These are phyloP conservation scores for Zaprionus tsacasi DNA, from an alignment of 1,140 invertebrate species.

Conservation along the genomic window DNA sequence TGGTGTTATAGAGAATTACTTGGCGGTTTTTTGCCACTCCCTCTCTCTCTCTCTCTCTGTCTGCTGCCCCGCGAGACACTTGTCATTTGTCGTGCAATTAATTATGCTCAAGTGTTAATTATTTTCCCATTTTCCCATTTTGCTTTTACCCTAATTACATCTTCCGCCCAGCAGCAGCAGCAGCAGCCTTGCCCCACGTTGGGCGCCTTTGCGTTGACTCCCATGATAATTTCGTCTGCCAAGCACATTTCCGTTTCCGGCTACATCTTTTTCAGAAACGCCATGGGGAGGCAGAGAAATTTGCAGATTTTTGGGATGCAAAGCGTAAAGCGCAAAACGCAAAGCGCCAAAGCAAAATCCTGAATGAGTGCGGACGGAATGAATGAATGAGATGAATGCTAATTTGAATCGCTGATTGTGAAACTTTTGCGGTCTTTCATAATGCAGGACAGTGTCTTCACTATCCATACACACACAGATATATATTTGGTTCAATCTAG, in stretches of 20 bases:
- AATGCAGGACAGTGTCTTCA: conserved; percentile 15
- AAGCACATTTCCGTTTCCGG: conserved; percentile 77
- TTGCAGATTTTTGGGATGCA: conserved; percentile 40
- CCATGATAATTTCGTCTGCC: conserved; percentile 73
- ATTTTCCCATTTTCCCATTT: conserved; percentile 78
- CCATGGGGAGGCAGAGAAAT: conserved; percentile 1
- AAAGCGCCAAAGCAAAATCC: conserved; percentile 32
- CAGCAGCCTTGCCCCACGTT: conserved; percentile 24
- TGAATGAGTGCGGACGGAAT: conserved; percentile 34
- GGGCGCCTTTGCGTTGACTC: conserved; percentile 43
- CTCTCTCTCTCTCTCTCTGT: neutral
- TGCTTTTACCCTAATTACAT: conserved; percentile 76
- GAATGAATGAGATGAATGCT: conserved; percentile 49
- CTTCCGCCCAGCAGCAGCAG: conserved; percentile 47
- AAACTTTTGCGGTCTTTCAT: conserved; percentile 43
- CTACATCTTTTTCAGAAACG: neutral
- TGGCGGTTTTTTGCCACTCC: conserved; percentile 12
- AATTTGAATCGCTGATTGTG: conserved; percentile 37
- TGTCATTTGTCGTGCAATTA: conserved; percentile 76
- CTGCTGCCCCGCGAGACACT: conserved; percentile 43
- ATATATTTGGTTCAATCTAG: conserved; percentile 17
- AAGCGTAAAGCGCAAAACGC: conserved; percentile 21
- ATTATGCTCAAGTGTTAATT: conserved; percentile 79
- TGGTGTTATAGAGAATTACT: neutral
- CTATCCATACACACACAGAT: neutral